These are phyloP conservation scores for Parotia lawesii DNA, from an alignment of 2,113 vertebrate species.

Conservation along the genomic window DNA sequence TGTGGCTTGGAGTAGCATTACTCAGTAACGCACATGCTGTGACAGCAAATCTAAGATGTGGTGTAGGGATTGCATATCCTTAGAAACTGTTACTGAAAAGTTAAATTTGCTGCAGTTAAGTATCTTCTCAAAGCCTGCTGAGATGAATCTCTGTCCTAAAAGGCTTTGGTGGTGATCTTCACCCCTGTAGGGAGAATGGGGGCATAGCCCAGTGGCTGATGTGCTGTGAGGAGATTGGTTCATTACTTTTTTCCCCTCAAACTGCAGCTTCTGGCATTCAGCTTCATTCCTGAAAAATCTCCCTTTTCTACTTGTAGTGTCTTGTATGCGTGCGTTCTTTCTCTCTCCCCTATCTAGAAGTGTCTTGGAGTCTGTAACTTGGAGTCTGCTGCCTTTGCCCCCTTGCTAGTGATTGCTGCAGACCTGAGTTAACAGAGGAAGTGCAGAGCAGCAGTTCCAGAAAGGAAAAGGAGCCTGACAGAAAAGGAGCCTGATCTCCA, in stretches of 20 bases:
- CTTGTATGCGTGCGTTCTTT: not conserved
- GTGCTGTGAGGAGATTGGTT: not conserved
- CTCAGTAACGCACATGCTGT: not conserved
- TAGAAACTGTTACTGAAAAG: not conserved
- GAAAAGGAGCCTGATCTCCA: not conserved
- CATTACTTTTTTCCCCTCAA: not conserved
- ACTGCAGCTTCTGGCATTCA: not conserved
- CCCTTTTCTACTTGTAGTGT: not conserved
- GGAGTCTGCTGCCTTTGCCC: not conserved
- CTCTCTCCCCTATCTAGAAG: not conserved
- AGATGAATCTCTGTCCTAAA: not conserved
- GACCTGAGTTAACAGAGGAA: not conserved
- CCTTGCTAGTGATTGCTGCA: not conserved
- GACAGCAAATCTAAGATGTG: not conserved
- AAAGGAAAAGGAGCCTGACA: not conserved
- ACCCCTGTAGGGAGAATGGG: fast-evolving
- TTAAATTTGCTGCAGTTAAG: not conserved
- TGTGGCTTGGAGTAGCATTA: not conserved
- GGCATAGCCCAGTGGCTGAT: not conserved
- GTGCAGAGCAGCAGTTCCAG: not conserved
- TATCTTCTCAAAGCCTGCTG: not conserved
- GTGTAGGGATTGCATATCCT: not conserved
- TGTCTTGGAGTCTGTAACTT: not conserved
- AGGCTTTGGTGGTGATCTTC: not conserved
- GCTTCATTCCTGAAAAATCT: not conserved